phyloP scores from a whole-genome alignment of 2,797 vertebrate genomes.

The Echeneis naucrates region DNA sequence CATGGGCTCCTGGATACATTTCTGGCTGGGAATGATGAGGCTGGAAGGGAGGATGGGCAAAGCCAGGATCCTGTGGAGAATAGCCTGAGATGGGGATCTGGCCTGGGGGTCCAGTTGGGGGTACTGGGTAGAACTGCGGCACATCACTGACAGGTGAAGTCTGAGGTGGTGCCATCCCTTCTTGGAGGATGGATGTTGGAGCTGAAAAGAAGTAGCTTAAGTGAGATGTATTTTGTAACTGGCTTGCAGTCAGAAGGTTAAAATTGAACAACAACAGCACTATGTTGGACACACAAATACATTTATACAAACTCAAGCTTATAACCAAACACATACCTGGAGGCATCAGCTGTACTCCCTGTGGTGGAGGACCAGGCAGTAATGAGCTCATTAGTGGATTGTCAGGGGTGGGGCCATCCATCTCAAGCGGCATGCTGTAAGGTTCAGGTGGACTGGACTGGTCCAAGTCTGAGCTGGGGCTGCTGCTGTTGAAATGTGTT shows the following conservation, averaged over 20 bases:
- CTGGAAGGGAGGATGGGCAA: conserved; percentile 73
- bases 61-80: conserved; percentile 63
- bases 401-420: conserved; percentile 76
- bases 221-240: conserved; percentile 6
- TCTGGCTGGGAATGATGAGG: conserved; percentile 75
- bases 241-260: neutral
- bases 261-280: neutral
- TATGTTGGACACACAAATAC: neutral
- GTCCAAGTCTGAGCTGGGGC: conserved; percentile 90
- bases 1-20: conserved; percentile 72
- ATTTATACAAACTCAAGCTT: conserved; percentile 51
- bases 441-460: conserved; percentile 83
- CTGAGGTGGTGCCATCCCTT: conserved; percentile 75
- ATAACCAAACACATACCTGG: conserved; percentile 81
- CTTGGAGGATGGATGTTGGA: conserved; percentile 85
- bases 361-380: conserved; percentile 79
- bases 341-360: conserved; percentile 89
- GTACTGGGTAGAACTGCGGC: conserved; percentile 85
- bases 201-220: conserved; percentile 78
- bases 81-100: conserved; percentile 69
- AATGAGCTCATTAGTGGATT: conserved; percentile 89
- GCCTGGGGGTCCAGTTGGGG: conserved; percentile 70
- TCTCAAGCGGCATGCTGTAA: conserved; percentile 68
- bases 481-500: conserved; percentile 86
- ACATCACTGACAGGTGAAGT: conserved; percentile 58